phyloP scores from a whole-genome alignment of 2,888 invertebrate species.

The Rhaphigaster nebulosa region DNA sequence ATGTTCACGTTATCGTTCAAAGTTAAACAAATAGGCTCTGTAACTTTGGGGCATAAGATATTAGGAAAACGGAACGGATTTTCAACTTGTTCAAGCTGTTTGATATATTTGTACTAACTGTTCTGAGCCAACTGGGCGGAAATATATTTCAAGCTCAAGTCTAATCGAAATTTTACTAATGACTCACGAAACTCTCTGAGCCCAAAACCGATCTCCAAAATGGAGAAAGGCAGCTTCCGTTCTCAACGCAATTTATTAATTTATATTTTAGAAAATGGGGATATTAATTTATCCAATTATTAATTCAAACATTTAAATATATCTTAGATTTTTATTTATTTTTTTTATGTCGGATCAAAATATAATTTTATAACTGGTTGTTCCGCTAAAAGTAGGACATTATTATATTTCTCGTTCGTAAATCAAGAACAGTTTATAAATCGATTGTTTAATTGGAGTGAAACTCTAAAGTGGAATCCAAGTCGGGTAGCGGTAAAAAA shows the following conservation, averaged over 20 bases:
- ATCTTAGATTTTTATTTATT: too few species aligned
- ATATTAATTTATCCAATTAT: too few species aligned
- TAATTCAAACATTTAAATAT: too few species aligned
- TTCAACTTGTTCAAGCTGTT: not conserved
- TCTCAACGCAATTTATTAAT: not conserved
- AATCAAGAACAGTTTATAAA: too few species aligned
- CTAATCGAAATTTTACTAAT: constrained; percentile 5
- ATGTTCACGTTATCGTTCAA: not conserved
- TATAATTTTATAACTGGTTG: too few species aligned
- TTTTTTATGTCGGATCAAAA: too few species aligned
- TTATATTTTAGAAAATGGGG: too few species aligned
- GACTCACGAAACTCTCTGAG: not conserved
- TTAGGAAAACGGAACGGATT: not conserved
- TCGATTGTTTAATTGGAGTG: too few species aligned
- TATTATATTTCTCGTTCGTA: too few species aligned
- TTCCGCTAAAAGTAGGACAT: too few species aligned
- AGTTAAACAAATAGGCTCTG: not conserved
- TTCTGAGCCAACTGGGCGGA: not conserved
- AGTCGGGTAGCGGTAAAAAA: too few species aligned
- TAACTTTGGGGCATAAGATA: not conserved
- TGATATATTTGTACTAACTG: not conserved
- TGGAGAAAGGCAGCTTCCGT: not conserved
- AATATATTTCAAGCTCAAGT: not conserved
- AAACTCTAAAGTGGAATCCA: too few species aligned
- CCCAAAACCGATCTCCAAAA: not conserved